Percentiles rank a stretch among this genome's conserved stretches.
phyloP scores from a whole-genome alignment of 35 echinoderm and acorn worm genomes.

The Stichopus chloronotus region DNA sequence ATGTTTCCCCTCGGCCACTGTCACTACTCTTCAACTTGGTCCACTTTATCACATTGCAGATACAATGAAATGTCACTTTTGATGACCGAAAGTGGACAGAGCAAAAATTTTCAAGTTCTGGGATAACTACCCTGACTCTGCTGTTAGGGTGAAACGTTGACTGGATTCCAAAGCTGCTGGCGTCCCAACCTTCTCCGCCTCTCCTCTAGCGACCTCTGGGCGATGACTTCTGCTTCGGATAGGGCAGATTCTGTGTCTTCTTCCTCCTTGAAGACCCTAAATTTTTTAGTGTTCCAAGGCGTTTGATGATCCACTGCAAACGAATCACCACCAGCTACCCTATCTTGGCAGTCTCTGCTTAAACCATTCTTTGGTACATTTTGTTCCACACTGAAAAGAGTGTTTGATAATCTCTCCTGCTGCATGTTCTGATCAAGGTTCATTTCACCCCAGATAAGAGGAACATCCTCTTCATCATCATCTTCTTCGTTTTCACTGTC shows the following conservation, averaged over 20 bases:
- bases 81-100: no score
- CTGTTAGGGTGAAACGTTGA: neutral
- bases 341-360: neutral
- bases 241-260: slow-evolving; percentile 23
- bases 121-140: no score
- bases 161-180: neutral
- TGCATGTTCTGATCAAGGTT: neutral
- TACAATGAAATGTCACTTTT: no score
- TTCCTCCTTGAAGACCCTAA: slow-evolving; percentile 10
- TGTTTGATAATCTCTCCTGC: neutral
- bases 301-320: neutral
- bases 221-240: neutral
- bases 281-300: neutral
- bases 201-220: neutral
- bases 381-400: neutral
- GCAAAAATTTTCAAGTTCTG: no score
- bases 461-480: slow-evolving; percentile 13
- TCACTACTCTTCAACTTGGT: no score
- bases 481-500: neutral
- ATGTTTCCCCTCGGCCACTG: no score
- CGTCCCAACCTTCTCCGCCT: neutral
- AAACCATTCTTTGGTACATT: neutral
- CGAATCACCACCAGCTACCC: neutral
- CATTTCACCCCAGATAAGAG: slow-evolving; percentile 19
- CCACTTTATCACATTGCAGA: no score